phyloP scores from a whole-genome alignment of 2,113 vertebrate genomes.

The Thamnophis sirtalis region DNA sequence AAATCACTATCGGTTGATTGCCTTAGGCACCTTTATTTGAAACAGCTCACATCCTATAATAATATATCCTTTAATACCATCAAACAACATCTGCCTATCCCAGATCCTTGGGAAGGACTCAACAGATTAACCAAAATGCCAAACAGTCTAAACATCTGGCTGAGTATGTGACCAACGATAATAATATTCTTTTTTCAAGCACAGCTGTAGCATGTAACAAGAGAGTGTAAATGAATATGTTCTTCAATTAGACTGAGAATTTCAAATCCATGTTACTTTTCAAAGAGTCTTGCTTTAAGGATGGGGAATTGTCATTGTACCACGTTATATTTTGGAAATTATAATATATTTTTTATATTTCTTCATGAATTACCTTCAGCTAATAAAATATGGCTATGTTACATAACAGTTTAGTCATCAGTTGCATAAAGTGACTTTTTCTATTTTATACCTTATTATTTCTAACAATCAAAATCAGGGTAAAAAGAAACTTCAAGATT shows the following conservation, averaged over 20 bases:
- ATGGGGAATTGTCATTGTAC: conserved; percentile 57
- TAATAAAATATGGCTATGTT: conserved; percentile 53
- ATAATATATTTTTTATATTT: conserved; percentile 62
- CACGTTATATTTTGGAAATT: conserved; percentile 47
- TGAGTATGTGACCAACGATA: background rate
- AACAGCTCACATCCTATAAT: background rate
- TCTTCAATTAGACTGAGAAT: conserved; percentile 20
- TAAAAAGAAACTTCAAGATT: conserved; percentile 59
- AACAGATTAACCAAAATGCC: background rate
- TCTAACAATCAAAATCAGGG: conserved; percentile 49
- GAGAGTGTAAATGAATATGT: conserved; percentile 43
- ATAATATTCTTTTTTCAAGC: background rate
- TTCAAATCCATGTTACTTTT: conserved; percentile 19
- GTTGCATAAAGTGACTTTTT: conserved; percentile 61
- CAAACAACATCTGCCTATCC: background rate
- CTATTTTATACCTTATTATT: conserved; percentile 53
- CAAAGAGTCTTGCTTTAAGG: conserved; percentile 40
- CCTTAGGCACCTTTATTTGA: background rate
- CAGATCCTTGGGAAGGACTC: background rate
- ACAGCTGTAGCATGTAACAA: conserved; percentile 27
- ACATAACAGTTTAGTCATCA: conserved; percentile 58
- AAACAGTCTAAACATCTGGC: background rate
- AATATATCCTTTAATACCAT: background rate
- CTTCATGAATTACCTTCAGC: conserved; percentile 54
- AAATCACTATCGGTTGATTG: background rate